Conservation (phyloP, 2,888 invertebrate species). For the Selenia dentaria region DNA sequence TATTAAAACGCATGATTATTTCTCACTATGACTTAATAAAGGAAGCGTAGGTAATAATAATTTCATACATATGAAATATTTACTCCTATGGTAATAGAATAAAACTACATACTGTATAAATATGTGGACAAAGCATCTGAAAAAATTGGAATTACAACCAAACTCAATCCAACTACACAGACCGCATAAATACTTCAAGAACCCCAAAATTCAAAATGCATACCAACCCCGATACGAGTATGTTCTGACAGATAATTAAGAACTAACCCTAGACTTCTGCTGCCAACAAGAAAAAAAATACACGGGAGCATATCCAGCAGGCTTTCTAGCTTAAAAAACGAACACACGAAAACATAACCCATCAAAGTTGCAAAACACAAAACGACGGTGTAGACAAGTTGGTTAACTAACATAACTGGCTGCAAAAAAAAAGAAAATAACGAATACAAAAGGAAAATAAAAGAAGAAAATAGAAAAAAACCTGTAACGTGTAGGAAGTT, state of each 20-base stretch:
- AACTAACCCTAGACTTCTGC: slow-evolving; percentile 27
- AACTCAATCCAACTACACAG: neutral
- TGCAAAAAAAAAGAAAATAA: slow-evolving; percentile 37
- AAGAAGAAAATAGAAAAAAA: slow-evolving; percentile 22
- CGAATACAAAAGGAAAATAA: slow-evolving; percentile 35
- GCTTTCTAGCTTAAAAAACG: slow-evolving; percentile 19
- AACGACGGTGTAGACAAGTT: slow-evolving; percentile 43
- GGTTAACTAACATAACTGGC: slow-evolving; percentile 46
- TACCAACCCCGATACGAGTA: slow-evolving; percentile 20
- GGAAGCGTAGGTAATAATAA: too few relatives aligned
- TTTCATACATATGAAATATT: too few relatives aligned
- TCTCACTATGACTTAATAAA: too few relatives aligned
- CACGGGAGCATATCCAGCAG: slow-evolving; percentile 32
- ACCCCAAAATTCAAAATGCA: slow-evolving; percentile 7
- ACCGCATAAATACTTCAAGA: neutral
- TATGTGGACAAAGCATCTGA: too few relatives aligned
- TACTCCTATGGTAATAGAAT: too few relatives aligned
- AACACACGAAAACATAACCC: slow-evolving; percentile 32
- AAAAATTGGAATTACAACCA: too few relatives aligned
- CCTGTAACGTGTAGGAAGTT: slow-evolving; percentile 37
- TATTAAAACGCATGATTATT: too few relatives aligned
- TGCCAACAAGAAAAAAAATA: slow-evolving; percentile 32
- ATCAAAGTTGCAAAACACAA: slow-evolving; percentile 40
- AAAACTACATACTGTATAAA: too few relatives aligned
- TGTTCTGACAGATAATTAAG: slow-evolving; percentile 35